Evolutionary conservation across 1,140 invertebrate genomes (phyloP).

Genomic region (Pachypeltis micranthus): DNA sequence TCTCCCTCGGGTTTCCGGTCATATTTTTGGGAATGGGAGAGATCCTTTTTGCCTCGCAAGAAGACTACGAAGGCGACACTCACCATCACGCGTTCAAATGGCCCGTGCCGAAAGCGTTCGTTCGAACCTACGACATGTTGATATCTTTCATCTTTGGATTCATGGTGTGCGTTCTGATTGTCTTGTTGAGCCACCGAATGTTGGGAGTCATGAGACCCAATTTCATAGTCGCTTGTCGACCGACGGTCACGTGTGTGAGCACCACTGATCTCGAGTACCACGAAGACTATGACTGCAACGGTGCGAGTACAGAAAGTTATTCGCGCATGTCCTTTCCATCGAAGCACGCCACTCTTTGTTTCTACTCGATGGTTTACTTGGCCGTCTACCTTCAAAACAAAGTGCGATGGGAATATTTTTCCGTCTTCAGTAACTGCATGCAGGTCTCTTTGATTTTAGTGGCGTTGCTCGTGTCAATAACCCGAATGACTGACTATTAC

Average conservation of each 20-base stretch:
- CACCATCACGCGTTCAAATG: background rate
- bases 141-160: background rate
- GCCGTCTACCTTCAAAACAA: background rate
- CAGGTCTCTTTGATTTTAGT: background rate
- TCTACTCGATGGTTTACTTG: background rate
- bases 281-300: background rate
- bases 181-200: background rate
- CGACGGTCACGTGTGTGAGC: background rate
- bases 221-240: background rate
- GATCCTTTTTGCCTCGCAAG: background rate
- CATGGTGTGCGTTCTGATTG: background rate
- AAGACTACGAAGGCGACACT: background rate
- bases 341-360: background rate
- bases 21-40: background rate
- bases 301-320: background rate
- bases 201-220: background rate
- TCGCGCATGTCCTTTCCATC: background rate
- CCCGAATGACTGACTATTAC: background rate
- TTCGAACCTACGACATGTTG: background rate
- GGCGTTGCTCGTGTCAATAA: background rate
- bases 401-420: background rate
- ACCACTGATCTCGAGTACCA: background rate
- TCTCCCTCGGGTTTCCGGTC: background rate
- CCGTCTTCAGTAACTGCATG: background rate
- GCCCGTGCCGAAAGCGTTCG: background rate